These are phyloP conservation scores for Cinara cedri DNA, from an alignment of 2,888 invertebrate species.

Conservation along the genomic window DNA sequence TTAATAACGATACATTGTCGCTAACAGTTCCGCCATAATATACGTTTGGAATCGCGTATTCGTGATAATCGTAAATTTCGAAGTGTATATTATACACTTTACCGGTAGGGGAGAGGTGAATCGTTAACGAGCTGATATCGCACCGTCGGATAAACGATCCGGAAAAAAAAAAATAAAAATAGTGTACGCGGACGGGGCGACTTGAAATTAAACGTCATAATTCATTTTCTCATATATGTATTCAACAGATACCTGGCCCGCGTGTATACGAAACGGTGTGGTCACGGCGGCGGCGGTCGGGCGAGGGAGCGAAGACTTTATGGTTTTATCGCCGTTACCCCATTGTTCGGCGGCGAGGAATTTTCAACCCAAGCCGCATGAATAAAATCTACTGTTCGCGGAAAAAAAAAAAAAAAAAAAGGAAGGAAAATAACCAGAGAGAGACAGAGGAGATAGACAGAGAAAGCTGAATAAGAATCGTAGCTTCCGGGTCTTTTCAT, in stretches of 20 bases:
- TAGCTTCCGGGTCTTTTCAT: slow-evolving; percentile 50
- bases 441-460: neutral
- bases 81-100: too few relatives aligned
- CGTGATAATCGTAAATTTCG: too few relatives aligned
- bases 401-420: slow-evolving; percentile 20
- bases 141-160: neutral
- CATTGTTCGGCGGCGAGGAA: slow-evolving; percentile 47
- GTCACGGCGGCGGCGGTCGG: slow-evolving; percentile 1
- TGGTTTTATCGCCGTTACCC: slow-evolving; percentile 37
- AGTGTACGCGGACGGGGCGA: neutral
- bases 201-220: slow-evolving; percentile 49
- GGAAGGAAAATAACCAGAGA: slow-evolving; percentile 28
- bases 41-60: too few relatives aligned
- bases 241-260: slow-evolving; percentile 49
- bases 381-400: slow-evolving; percentile 46
- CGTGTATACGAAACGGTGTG: too few relatives aligned
- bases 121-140: slow-evolving; percentile 14
- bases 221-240: slow-evolving; percentile 48
- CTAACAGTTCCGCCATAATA: too few relatives aligned
- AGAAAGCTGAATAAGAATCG: slow-evolving; percentile 46
- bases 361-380: slow-evolving; percentile 47
- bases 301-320: slow-evolving; percentile 17
- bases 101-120: too few relatives aligned
- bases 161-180: neutral
- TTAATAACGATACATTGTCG: too few relatives aligned